Evolutionary conservation across 2,888 invertebrate genomes (phyloP).

Genomic region (Drosophila neotestacea): DNA sequence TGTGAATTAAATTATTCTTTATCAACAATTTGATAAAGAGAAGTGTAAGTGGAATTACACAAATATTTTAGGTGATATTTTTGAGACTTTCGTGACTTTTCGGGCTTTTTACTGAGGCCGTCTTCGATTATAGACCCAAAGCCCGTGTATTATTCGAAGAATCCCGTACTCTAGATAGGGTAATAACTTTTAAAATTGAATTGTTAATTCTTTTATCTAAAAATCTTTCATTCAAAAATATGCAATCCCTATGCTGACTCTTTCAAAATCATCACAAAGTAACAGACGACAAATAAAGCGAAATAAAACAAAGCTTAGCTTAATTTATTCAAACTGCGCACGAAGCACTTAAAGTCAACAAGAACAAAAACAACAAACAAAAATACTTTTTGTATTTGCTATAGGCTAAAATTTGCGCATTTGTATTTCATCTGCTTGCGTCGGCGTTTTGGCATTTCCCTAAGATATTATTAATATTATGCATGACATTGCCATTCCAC

Average conservation of each 20-base stretch:
- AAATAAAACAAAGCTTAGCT: slow-evolving; percentile 25
- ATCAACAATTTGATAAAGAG: too few species aligned
- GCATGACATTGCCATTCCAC: slow-evolving; percentile 48
- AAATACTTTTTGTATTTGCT: slow-evolving; percentile 29
- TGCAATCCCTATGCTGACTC: not conserved
- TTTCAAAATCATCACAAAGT: not conserved
- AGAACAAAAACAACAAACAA: slow-evolving; percentile 16
- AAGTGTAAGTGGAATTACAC: too few species aligned
- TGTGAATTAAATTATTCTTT: too few species aligned
- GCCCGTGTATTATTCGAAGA: too few species aligned
- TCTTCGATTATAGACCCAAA: too few species aligned
- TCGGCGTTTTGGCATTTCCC: slow-evolving; percentile 73
- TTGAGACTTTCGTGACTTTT: too few species aligned
- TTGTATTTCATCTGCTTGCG: slow-evolving; percentile 58
- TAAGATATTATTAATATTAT: slow-evolving; percentile 45
- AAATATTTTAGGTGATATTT: too few species aligned
- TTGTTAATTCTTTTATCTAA: not conserved
- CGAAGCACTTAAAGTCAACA: slow-evolving; percentile 13
- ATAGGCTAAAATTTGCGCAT: slow-evolving; percentile 29
- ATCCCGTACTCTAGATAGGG: not conserved
- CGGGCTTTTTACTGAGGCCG: too few species aligned
- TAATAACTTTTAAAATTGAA: not conserved
- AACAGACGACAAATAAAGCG: slow-evolving; percentile 4
- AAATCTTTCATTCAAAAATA: not conserved
- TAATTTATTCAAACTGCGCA: slow-evolving; percentile 56